A percentile compares a stretch with the other conserved stretches of the same genome.
phyloP scores from a whole-genome alignment of 1,140 invertebrate species.

The Anoplolepis gracilipes region DNA sequence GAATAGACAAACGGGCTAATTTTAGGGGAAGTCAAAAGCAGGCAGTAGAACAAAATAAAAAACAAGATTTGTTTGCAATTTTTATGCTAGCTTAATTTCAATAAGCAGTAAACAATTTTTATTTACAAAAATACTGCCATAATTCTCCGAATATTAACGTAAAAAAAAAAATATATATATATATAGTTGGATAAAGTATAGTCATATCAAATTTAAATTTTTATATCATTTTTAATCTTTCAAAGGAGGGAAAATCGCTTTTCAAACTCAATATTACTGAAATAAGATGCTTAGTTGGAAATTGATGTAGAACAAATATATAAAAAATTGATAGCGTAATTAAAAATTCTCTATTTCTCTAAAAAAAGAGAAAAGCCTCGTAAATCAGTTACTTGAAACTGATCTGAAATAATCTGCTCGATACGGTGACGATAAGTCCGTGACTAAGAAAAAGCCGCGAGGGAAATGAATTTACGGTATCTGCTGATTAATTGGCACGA shows the following conservation, averaged over 20 bases:
- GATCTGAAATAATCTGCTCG: slow-evolving; percentile 55
- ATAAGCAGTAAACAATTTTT: background rate
- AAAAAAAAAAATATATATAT: background rate
- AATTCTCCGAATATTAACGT: background rate
- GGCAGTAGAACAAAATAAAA: background rate
- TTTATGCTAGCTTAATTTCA: background rate
- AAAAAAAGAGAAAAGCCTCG: background rate
- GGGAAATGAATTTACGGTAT: slow-evolving; percentile 75
- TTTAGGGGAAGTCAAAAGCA: background rate
- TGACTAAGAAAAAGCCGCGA: slow-evolving; percentile 66
- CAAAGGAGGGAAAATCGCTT: background rate
- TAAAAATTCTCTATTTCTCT: background rate
- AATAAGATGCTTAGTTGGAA: background rate
- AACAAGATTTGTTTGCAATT: background rate
- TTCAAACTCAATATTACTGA: background rate
- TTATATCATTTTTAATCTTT: background rate
- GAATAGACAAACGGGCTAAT: background rate
- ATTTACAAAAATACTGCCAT: background rate
- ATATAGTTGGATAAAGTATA: background rate
- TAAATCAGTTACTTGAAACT: slow-evolving; percentile 1
- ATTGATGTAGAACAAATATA: background rate
- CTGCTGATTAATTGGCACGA: slow-evolving; percentile 82
- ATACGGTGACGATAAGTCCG: slow-evolving; percentile 28
- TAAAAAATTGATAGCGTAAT: background rate
- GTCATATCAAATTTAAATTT: background rate